Conservation (phyloP, 2,888 invertebrate species). For the Mellilla xanthometata region DNA sequence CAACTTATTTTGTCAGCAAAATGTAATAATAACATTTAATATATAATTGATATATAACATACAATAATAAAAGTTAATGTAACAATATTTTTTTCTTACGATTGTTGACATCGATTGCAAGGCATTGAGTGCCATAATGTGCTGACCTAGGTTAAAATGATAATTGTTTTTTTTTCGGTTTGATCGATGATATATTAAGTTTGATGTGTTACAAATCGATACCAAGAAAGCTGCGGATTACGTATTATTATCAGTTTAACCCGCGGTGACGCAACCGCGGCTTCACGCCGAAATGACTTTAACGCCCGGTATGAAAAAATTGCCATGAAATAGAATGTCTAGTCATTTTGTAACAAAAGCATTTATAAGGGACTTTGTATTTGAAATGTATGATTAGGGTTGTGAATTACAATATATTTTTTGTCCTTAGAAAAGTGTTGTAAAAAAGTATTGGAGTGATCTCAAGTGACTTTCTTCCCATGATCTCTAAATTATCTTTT, state of each 20-base stretch:
- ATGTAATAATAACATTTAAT: no score
- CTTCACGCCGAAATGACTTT: conserved; percentile 26
- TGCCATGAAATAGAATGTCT: conserved; percentile 71
- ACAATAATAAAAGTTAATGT: no score
- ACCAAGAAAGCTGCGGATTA: neutral
- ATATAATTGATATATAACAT: no score
- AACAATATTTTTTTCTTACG: no score
- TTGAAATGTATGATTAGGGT: conserved; percentile 70
- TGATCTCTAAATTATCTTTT: conserved; percentile 72
- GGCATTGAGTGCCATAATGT: no score
- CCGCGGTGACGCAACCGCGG: neutral
- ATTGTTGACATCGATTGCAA: no score
- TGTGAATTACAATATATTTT: conserved; percentile 76
- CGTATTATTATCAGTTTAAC: neutral
- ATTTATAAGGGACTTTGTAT: conserved; percentile 60
- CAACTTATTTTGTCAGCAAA: no score
- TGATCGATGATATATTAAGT: no score
- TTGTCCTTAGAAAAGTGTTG: conserved; percentile 54
- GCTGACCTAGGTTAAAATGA: no score
- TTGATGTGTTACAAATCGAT: neutral
- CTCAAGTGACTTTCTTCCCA: conserved; percentile 64
- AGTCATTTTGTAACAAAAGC: conserved; percentile 69
- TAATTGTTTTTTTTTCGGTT: no score
- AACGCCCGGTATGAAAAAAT: conserved; percentile 29
- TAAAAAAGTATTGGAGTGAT: conserved; percentile 62